phyloP scores from a whole-genome alignment of 1,140 invertebrate species.

The Drosophila chauvacae region DNA sequence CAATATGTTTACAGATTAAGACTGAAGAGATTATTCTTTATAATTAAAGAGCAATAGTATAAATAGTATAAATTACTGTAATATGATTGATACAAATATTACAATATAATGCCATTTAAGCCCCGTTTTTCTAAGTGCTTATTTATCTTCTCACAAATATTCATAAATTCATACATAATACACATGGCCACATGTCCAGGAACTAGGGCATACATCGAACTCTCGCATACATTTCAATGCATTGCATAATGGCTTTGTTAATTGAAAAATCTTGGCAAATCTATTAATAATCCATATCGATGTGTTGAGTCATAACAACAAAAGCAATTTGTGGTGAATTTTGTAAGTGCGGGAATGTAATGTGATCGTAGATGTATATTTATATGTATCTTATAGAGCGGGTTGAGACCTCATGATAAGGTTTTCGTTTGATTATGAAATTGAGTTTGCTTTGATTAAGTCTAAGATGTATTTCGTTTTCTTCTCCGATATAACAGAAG shows the following conservation, averaged over 20 bases:
- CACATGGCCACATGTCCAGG: conserved; percentile 34
- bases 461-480: too few relatives aligned
- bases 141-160: conserved; percentile 10
- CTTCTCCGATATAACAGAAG: too few relatives aligned
- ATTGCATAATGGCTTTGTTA: conserved; percentile 50
- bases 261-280: conserved; percentile 37
- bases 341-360: conserved; percentile 19
- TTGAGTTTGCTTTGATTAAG: background rate
- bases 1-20: too few relatives aligned
- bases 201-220: conserved; percentile 46
- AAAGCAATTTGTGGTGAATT: background rate
- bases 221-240: conserved; percentile 25
- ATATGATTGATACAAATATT: background rate
- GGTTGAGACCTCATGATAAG: too few relatives aligned
- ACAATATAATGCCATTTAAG: background rate
- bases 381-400: background rate
- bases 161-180: conserved; percentile 8
- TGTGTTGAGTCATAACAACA: background rate
- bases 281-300: conserved; percentile 37
- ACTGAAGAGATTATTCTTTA: too few relatives aligned
- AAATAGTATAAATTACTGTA: too few relatives aligned
- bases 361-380: background rate
- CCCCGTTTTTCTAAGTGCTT: background rate
- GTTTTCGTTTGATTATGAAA: background rate
- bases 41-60: too few relatives aligned